A percentile compares a stretch with the other conserved stretches of the same genome.
These are phyloP conservation scores for Leucophenga maculata DNA, from an alignment of 2,888 invertebrate genomes.

Conservation along the genomic window DNA sequence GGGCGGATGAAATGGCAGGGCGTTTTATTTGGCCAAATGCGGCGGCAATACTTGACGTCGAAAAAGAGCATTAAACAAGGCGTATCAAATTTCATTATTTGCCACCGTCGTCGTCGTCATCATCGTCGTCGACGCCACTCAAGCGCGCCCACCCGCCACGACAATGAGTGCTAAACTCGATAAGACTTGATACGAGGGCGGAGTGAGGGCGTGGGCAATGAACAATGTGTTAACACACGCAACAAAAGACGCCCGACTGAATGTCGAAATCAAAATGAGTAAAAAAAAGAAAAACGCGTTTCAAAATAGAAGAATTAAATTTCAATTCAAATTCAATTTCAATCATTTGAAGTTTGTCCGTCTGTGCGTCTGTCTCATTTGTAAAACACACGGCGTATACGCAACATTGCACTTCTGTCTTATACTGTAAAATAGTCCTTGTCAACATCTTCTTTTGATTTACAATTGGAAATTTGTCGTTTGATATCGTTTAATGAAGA, in stretches of 20 bases:
- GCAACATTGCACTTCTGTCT: conserved; percentile 4
- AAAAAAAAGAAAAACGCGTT: neutral
- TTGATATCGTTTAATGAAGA: conserved; percentile 61
- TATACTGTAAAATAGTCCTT: neutral
- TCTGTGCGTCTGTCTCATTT: neutral
- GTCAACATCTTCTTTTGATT: conserved; percentile 3
- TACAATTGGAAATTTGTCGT: conserved; percentile 32
- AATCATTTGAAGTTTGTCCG: conserved; percentile 48
- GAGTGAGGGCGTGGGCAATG: neutral
- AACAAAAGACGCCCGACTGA: neutral
- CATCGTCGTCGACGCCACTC: conserved; percentile 5
- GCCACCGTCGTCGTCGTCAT: conserved; percentile 41
- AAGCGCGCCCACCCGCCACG: neutral
- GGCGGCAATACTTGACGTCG: conserved; percentile 36
- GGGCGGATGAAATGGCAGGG: conserved; percentile 23
- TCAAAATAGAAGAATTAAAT: conserved; percentile 28
- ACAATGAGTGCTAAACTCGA: conserved; percentile 8
- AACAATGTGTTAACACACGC: conserved; percentile 15
- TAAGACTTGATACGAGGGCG: neutral
- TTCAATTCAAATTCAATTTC: conserved; percentile 56
- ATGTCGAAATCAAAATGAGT: neutral
- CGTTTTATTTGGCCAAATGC: conserved; percentile 47
- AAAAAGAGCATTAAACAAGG: conserved; percentile 73
- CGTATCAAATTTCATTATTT: conserved; percentile 73
- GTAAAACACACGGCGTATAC: neutral